These are phyloP conservation scores for human (Homo sapiens) DNA, from an alignment of 2,113 vertebrate species.

Conservation along the genomic window GRCh38 chrX:38599501-38600000, in stretches of 20 bases:
- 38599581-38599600: slow-evolving; percentile 29
- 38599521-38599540: slow-evolving; percentile 31
- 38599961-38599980: slow-evolving; percentile 69
- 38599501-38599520: slow-evolving; percentile 28
- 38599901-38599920: slow-evolving; percentile 43
- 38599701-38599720: slow-evolving; percentile 66
- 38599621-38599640: slow-evolving; percentile 62
- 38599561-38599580: slow-evolving; percentile 8
- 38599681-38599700: slow-evolving; percentile 78
- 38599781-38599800: background rate
- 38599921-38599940: slow-evolving; percentile 68
- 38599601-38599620: background rate
- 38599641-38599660: slow-evolving; percentile 47
- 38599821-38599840: slow-evolving; percentile 25
- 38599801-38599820: slow-evolving; percentile 43
- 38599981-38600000: slow-evolving; percentile 61
- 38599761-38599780: slow-evolving; percentile 41
- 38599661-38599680: slow-evolving; percentile 63
- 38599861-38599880: background rate
- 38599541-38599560: slow-evolving; percentile 12
- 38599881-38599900: slow-evolving; percentile 21
- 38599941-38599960: slow-evolving; percentile 67
- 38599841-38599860: slow-evolving; percentile 54
- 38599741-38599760: slow-evolving; percentile 48
- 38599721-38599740: slow-evolving; percentile 57